phyloP scores from a whole-genome alignment of 2,113 vertebrate species.

The Notothenia rossii region DNA sequence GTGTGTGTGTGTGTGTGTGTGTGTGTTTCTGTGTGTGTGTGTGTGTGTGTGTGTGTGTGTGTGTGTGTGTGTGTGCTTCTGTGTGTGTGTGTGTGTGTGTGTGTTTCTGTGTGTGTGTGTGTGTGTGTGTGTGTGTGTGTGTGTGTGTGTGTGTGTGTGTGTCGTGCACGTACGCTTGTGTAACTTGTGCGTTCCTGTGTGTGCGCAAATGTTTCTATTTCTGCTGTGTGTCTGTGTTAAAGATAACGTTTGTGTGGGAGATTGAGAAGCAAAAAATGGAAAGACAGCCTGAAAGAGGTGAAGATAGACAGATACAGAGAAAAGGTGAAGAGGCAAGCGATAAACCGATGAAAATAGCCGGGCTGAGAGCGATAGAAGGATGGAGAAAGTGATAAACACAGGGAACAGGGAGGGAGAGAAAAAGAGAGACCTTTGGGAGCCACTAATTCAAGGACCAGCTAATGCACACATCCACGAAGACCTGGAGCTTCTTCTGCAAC shows the following conservation, averaged over 20 bases:
- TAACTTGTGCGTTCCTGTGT: constrained; percentile 37
- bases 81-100: constrained; percentile 4
- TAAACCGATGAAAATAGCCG: constrained; percentile 49
- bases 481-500: constrained; percentile 71
- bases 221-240: constrained; percentile 10
- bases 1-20: constrained; percentile 8
- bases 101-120: background rate
- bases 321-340: constrained; percentile 54
- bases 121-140: constrained; percentile 8
- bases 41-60: constrained; percentile 2
- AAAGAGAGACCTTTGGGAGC: constrained; percentile 55
- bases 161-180: constrained; percentile 17
- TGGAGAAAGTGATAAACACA: constrained; percentile 50
- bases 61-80: constrained; percentile 15
- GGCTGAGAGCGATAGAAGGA: constrained; percentile 37
- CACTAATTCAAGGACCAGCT: constrained; percentile 71
- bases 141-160: constrained; percentile 4
- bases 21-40: background rate
- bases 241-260: constrained; percentile 63
- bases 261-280: constrained; percentile 53
- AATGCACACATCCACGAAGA: constrained; percentile 72
- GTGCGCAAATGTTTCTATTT: constrained; percentile 55
- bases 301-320: constrained; percentile 44
- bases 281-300: constrained; percentile 28
- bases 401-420: constrained; percentile 16